Percentiles rank a stretch among this genome's conserved stretches.
Evolutionary conservation across 2,113 vertebrate species (phyloP).

Genomic region (Xenus cinereus): DNA sequence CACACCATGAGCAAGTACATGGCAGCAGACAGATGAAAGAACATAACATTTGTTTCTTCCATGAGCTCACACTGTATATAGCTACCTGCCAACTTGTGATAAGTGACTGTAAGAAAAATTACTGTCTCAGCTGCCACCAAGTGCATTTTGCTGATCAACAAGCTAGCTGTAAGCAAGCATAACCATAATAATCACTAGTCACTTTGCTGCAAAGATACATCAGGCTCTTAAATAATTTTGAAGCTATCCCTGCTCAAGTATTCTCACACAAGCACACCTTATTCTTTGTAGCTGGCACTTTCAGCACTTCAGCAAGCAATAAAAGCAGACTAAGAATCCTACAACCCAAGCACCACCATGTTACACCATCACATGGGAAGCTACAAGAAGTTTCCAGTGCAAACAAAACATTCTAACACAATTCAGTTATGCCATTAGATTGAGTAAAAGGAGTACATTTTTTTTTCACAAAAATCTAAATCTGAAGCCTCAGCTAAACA

Average conservation of each 20-base stretch:
- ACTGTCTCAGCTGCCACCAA: neutral
- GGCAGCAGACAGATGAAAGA: neutral
- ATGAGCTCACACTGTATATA: neutral
- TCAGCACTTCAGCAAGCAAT: neutral
- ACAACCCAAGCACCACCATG: neutral
- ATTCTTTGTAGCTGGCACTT: neutral
- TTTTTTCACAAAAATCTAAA: neutral
- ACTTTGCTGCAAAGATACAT: neutral
- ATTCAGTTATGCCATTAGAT: neutral
- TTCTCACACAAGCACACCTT: neutral
- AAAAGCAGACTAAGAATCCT: neutral
- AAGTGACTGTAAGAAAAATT: neutral
- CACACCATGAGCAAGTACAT: rapidly evolving
- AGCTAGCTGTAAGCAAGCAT: neutral
- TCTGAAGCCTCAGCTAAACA: neutral
- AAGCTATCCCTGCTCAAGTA: neutral
- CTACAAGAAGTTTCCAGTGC: neutral
- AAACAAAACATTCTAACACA: neutral
- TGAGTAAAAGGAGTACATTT: neutral
- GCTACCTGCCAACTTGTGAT: neutral
- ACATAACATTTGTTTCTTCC: rapidly evolving
- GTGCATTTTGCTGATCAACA: neutral
- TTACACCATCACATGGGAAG: neutral
- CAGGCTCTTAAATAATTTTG: neutral
- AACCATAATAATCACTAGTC: neutral